phyloP scores from a whole-genome alignment of 2,797 vertebrate genomes.

The Acropternis orthonyx region DNA sequence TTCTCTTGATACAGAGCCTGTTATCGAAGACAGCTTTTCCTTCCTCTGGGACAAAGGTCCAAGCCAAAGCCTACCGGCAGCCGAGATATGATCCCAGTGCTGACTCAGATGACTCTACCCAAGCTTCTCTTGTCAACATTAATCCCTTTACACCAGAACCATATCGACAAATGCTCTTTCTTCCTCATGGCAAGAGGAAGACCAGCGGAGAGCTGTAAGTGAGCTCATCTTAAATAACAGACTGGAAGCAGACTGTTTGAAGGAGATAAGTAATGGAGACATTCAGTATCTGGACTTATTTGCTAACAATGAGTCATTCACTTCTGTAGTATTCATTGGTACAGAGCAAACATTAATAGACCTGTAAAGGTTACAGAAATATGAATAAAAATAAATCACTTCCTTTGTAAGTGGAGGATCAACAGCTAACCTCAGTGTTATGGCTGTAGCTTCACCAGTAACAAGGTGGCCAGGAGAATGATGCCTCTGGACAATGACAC shows the following conservation, averaged over 20 bases:
- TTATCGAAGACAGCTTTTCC: constrained; percentile 79
- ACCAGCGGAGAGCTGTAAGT: constrained; percentile 77
- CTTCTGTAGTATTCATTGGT: background rate
- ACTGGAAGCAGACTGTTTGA: background rate
- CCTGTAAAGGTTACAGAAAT: background rate
- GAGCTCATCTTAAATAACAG: background rate
- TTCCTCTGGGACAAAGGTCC: constrained; percentile 72
- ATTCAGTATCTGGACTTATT: background rate
- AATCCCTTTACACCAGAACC: constrained; percentile 94
- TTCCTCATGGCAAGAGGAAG: constrained; percentile 73
- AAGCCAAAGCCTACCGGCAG: constrained; percentile 67
- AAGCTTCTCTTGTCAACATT: constrained; percentile 84
- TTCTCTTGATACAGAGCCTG: constrained; percentile 77
- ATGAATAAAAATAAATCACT: background rate
- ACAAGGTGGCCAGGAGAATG: background rate
- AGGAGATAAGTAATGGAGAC: background rate
- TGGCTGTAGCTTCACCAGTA: background rate
- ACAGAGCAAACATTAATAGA: background rate
- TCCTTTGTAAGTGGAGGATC: background rate
- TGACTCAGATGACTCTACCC: constrained; percentile 59
- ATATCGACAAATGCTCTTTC: constrained; percentile 75
- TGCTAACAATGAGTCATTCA: background rate
- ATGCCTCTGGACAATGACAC: background rate
- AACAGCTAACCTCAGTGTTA: background rate
- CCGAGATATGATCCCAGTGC: constrained; percentile 63